phyloP scores from a whole-genome alignment of 2,797 vertebrate species.

The Manis javanica region DNA sequence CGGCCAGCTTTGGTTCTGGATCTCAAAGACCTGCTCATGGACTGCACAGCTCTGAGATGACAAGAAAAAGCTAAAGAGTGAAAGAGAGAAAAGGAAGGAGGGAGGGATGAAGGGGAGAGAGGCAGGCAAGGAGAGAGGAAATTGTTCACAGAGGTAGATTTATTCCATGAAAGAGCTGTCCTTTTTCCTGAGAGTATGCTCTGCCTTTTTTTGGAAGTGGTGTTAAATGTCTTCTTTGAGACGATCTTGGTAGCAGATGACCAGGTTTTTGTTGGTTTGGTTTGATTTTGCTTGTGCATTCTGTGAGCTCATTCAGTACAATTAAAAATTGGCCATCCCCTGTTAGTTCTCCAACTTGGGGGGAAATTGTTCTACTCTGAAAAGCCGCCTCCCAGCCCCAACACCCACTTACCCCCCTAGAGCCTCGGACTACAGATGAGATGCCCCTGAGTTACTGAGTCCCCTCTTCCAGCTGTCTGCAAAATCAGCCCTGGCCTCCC shows the following conservation, averaged over 20 bases:
- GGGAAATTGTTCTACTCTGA: background rate
- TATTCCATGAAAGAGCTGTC: background rate
- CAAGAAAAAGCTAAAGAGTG: too few species aligned
- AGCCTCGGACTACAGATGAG: background rate
- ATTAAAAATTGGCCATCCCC: background rate
- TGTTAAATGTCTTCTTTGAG: background rate
- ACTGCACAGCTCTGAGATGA: background rate
- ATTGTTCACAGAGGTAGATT: background rate
- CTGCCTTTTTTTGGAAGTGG: background rate
- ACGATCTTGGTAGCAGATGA: background rate
- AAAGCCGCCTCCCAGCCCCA: background rate
- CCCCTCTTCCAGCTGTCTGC: background rate
- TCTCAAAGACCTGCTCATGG: background rate
- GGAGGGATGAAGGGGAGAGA: rapidly evolving
- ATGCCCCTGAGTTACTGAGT: rapidly evolving
- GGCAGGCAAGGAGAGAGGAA: background rate
- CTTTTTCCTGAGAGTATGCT: background rate
- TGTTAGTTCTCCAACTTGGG: background rate
- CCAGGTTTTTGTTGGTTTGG: background rate
- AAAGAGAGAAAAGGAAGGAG: background rate
- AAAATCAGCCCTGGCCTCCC: background rate
- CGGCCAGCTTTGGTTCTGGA: background rate
- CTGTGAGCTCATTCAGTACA: background rate
- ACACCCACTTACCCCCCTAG: background rate
- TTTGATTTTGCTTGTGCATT: background rate